phyloP scores from a whole-genome alignment of 1,140 invertebrate species.

The Trinorchestia longiramus region DNA sequence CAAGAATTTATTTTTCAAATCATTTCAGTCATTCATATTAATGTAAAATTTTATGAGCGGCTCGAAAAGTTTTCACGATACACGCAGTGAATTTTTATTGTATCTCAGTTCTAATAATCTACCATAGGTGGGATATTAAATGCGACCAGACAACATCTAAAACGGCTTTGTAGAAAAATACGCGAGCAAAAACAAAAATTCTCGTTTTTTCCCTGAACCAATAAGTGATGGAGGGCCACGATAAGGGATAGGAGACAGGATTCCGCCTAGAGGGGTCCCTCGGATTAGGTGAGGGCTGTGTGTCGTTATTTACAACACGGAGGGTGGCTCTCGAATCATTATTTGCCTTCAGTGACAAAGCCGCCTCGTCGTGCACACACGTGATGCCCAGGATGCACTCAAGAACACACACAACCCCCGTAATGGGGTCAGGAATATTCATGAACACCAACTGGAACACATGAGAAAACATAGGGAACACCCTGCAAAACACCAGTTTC shows the following conservation, averaged over 20 bases:
- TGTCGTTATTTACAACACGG: conserved; percentile 45
- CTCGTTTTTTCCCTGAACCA: neutral
- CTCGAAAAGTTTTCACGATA: neutral
- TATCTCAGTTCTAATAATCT: neutral
- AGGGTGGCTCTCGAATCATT: conserved; percentile 30
- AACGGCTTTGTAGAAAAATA: neutral
- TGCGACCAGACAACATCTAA: neutral
- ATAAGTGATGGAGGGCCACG: neutral
- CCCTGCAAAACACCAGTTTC: neutral
- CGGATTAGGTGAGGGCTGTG: conserved; percentile 32
- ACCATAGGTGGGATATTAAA: neutral
- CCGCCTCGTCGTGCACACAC: neutral
- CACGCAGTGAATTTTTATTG: neutral
- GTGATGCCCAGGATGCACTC: neutral
- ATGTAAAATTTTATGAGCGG: neutral
- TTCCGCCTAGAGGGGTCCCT: neutral
- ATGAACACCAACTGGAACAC: neutral
- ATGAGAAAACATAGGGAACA: neutral
- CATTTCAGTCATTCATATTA: too few species aligned
- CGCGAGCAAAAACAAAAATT: neutral
- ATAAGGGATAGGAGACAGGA: conserved; percentile 2
- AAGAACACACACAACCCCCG: neutral
- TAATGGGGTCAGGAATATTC: too few species aligned
- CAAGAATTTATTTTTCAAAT: too few species aligned
- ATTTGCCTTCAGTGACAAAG: conserved; percentile 41